Evolutionary conservation across 2,113 vertebrate genomes (phyloP), one percentile per base, ranked within the genome.

Genomic region (Peromyscus polionotus): DNA sequence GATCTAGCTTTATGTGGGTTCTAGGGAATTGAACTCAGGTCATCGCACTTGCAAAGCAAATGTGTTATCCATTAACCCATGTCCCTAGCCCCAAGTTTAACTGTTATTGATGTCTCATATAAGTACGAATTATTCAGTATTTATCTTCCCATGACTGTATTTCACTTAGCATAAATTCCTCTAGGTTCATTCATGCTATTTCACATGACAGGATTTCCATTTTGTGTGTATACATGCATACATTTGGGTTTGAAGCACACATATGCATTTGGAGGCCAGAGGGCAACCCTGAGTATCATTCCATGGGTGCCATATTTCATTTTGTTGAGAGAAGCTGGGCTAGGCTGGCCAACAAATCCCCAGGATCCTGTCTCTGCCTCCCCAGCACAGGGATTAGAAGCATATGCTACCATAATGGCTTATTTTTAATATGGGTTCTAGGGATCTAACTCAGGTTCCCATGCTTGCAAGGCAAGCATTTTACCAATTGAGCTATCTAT

Each of bases 91-190:
- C 20, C 13, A 61, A 61, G 19, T 90, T 68, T 79, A 89, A 93
- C 5, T 93, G 9, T 77, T 85, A 68, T 10, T n/a, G 7, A 13
- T 36, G 76, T 14, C 36, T 90, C 63, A 54, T 51, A 10, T 77
- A 68, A 76, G 22, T 84, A 61, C 8, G 24, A 24, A 77, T 68
- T 10, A 90, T 70, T 36, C 84, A 85, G 5, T 42, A 93, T 85
- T 90, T 93, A 24, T 79, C 33, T 65, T 73, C 87, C 8, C 22
- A 20, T 90, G 70, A 20, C 51, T 90, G 39, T 24, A 63, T 90
- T 93, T 93, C 17, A 76, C 68, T 95, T 93, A 85, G 12, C 72
- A 85, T 79, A 86, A 51, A 33, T 22, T 79, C 20, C 10, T 61
- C 9, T 65, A 90, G 9, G 10, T 70, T 79, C 39, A 79, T 51